These are phyloP conservation scores for Ceratotherium simum DNA, from an alignment of 2,113 vertebrate genomes.

Conservation along the genomic window DNA sequence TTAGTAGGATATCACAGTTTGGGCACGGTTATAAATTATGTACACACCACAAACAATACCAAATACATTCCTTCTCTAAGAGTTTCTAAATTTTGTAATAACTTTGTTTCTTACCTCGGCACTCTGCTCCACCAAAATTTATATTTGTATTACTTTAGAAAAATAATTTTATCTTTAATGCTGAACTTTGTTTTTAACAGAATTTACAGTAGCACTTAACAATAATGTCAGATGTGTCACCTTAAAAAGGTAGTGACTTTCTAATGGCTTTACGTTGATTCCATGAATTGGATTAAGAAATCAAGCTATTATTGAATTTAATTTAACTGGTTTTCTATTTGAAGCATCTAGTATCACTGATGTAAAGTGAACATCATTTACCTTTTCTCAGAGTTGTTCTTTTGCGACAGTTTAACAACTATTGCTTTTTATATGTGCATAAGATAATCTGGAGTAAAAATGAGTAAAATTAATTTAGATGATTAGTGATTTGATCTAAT, in stretches of 20 bases:
- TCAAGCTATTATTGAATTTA: background rate
- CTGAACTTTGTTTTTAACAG: background rate
- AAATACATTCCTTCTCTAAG: background rate
- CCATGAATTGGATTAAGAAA: background rate
- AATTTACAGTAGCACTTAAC: background rate
- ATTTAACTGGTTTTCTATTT: background rate
- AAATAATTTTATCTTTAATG: background rate
- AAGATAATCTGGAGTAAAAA: background rate
- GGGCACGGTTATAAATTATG: background rate
- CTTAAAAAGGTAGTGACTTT: background rate
- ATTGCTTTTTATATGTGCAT: background rate
- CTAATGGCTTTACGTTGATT: background rate
- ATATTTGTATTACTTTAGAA: constrained; percentile 16
- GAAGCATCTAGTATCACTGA: background rate
- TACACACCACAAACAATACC: background rate
- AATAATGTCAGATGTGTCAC: background rate
- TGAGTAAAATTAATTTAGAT: background rate
- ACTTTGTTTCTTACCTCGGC: background rate
- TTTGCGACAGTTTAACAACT: background rate
- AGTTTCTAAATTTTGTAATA: background rate
- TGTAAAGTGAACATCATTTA: background rate
- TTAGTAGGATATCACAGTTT: background rate
- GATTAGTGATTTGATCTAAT: background rate
- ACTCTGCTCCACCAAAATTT: background rate
- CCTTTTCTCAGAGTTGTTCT: background rate